A percentile compares a stretch with the other conserved stretches of the same genome.
Conservation (phyloP, 1,140 invertebrate species). For the Hyles euphorbiae region DNA sequence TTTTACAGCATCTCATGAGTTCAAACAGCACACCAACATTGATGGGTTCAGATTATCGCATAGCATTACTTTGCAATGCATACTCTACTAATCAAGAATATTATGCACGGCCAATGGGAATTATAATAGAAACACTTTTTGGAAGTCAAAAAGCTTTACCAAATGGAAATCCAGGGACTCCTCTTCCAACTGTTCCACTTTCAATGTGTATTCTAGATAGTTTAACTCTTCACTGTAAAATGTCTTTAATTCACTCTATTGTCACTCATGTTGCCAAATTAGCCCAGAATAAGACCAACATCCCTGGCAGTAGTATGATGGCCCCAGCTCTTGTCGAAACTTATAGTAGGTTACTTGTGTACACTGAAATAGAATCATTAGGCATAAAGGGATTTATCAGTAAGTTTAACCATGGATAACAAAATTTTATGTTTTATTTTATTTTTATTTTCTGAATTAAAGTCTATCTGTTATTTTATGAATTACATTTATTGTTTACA, state of each 20-base stretch:
- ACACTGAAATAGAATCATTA: slow-evolving; percentile 97
- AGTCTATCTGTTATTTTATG: background rate
- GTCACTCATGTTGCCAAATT: slow-evolving; percentile 92
- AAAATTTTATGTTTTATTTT: background rate
- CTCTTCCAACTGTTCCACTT: slow-evolving; percentile 86
- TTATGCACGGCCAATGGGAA: slow-evolving; percentile 90
- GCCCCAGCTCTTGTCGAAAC: slow-evolving; percentile 96
- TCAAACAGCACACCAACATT: slow-evolving; percentile 80
- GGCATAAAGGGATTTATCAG: slow-evolving; percentile 98
- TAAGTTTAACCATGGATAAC: slow-evolving; percentile 70
- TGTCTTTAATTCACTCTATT: slow-evolving; percentile 97
- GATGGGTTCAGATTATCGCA: slow-evolving; percentile 90
- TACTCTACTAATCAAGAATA: slow-evolving; percentile 93
- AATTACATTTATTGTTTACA: slow-evolving; percentile 54
- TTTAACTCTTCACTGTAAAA: slow-evolving; percentile 97
- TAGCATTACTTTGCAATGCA: slow-evolving; percentile 95
- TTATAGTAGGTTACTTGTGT: slow-evolving; percentile 93
- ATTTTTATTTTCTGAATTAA: no score
- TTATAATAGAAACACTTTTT: slow-evolving; percentile 89
- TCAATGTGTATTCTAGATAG: slow-evolving; percentile 96
- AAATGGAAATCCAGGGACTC: slow-evolving; percentile 72
- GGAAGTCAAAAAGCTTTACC: slow-evolving; percentile 82
- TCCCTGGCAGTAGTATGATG: slow-evolving; percentile 79
- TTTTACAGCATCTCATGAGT: slow-evolving; percentile 88
- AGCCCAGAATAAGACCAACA: slow-evolving; percentile 88